Evolutionary conservation across 2,797 vertebrate species (phyloP), one percentile per base, ranked within the genome.

Genomic region (Meriones psammophilus): DNA sequence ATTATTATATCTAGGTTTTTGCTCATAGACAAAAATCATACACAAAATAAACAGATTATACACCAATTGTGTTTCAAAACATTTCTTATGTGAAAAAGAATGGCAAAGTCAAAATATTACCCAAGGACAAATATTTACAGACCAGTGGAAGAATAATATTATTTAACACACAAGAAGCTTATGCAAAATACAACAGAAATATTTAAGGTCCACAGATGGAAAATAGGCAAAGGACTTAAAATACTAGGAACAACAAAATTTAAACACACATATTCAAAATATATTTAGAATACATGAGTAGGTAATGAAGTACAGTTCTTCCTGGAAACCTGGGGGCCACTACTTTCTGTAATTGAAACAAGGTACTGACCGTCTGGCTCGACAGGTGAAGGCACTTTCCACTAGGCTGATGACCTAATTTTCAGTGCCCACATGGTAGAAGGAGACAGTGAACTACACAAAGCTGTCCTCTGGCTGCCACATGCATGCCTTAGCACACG

Each of bases 51-150:
- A 83, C 62, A 89, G 42, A 62, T 39, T 89, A 85, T 3, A 39
- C 6, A 80, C 68, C 12, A 42, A 74, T 42, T 69, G 60, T 78
- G 39, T n/a, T 69, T 56, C 22, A 62, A 93, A 89, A 88, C 3
- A 56, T 64, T 94, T 81, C 26, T 54, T 96, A 56, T 81, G 24
- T 94, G 71, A 88, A 90, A 97, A 96, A 96, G 4, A 92, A 93
- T 5, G 69, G 9, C n/a, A 39, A 89, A 92, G 42, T 90, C 88
- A 93, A 96, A 95, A 79, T 73, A 93, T 24, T 78, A 66, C 42
- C 28, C 88, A 30, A 33, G 28, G 64, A 89, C 20, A 97, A 96
- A 93, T 89, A 78, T 87, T 94, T 85, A 93, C 10, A 89, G 64
- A 76, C 4, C 81, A 56, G 71, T 69, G 83, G 78, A 88, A 71